Evolutionary conservation across 1,140 invertebrate species (phyloP), one percentile per base, ranked within the genome.

Genomic region (Cherax quadricarinatus): DNA sequence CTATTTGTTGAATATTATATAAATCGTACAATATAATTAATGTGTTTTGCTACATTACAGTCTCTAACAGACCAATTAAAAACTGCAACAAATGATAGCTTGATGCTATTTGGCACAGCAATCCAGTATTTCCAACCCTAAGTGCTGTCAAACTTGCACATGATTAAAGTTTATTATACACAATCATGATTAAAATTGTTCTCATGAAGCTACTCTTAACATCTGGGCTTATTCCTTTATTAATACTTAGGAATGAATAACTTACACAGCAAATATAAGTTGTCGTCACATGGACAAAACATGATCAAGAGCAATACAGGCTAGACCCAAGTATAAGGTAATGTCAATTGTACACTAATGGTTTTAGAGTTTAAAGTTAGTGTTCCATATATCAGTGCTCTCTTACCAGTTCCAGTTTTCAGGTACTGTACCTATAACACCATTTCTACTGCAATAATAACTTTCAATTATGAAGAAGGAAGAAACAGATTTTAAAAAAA

Each of bases 371-470:
- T 14, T 21, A 66, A 66, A 5, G 62, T 66, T 87, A 21, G 62
- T 4, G n/a, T 79, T n/a, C 86, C 49, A 75, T 30, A 70, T 88
- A 88, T 53, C 86, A 81, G 86, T 88, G 86, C 86, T 88, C 53
- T 88, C 30, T 79, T 14, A 88, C 49, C 78, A 81, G 75, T 88
- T 66, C 48, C 41, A 90, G 48, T 73, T 82, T 75, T 90, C 88
- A 90, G 88, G 88, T 90, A 90, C 88, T 66, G 88, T 85, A 85
- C 80, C 85, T 85, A 62, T 48, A 85, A 41, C 70, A 57, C 53
- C 53, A 30, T 66, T 66, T 70, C 60, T 66, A 70, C 53, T 60
- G 70, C n/a, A 70, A 62, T 85, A 85, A 70, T 57, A 85, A 53
- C 57, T n/a, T 53, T 48, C 10, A 88, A 66, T 57, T 87, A 24